These are phyloP conservation scores for Prietella phreatophila DNA, from an alignment of 2,113 vertebrate genomes.

Conservation along the genomic window DNA sequence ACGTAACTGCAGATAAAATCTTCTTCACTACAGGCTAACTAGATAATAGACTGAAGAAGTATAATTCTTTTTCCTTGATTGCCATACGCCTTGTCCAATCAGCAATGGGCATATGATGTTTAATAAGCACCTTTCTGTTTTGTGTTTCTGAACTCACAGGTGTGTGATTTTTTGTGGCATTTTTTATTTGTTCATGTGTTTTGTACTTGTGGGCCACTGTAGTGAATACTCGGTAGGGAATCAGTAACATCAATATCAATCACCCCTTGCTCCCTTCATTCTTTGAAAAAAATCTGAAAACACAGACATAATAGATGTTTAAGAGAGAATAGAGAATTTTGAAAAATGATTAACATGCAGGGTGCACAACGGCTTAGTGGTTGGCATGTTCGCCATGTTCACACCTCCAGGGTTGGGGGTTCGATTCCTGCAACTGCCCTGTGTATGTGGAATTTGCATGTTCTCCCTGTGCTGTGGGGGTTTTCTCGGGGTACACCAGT, in stretches of 20 bases:
- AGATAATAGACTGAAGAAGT: not conserved
- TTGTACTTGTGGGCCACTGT: not conserved
- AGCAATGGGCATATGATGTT: not conserved
- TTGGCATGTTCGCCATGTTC: too few relatives aligned
- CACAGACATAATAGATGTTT: not conserved
- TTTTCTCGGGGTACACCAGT: too few relatives aligned
- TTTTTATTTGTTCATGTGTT: not conserved
- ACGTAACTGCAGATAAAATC: too few relatives aligned
- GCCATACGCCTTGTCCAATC: not conserved
- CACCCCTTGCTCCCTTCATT: not conserved
- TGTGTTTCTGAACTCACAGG: not conserved
- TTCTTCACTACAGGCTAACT: not conserved
- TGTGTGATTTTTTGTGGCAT: not conserved
- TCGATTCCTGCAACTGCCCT: too few relatives aligned
- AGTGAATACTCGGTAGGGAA: not conserved
- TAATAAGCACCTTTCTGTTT: not conserved
- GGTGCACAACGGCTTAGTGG: too few relatives aligned
- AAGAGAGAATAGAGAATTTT: not conserved
- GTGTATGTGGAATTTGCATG: too few relatives aligned
- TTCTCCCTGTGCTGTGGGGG: too few relatives aligned
- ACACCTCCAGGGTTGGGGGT: too few relatives aligned
- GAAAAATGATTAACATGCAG: not conserved
- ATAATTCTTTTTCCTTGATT: not conserved
- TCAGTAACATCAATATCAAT: not conserved
- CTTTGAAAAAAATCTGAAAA: not conserved